Evolutionary conservation across 2,113 vertebrate species (phyloP), one percentile per base, ranked within the genome.

Genomic region (Vulpes lagopus): DNA sequence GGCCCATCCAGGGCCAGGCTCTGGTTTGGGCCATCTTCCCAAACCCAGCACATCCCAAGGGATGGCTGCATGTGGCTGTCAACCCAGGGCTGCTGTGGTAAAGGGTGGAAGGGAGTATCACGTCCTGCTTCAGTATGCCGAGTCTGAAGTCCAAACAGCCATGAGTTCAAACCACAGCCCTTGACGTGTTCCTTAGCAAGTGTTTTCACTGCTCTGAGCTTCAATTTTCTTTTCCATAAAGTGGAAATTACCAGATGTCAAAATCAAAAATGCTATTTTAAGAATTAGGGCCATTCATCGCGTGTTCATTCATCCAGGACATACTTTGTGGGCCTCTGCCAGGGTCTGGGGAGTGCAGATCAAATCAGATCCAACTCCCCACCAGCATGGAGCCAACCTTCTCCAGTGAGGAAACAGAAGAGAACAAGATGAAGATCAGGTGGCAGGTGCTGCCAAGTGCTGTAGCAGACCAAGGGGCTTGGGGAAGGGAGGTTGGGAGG

Each of bases 211-310:
- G 22, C 65, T 49, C 11, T 32, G 22, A 69, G 38, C 85, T 80
- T 95, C n/a, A 4, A 22, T 87, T 84, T 90, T 67, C 80, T 94
- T 82, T 64, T 65, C 81, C 88, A 35, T 83, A n/a, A 69, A 32
- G 22, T 60, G 38, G 49, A 35, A 32, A 78, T 65, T 43, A 12
- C 9, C 10, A 19, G 22, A 8, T 23, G 14, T 4, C 57, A 57
- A 27, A 76, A 25, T 30, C 8, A 35, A 51, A 83, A 65, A 14
- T 53, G 69, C 57, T 55, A 5, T 82, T 74, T 73, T 84, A 57
- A 69, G 65, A 25, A 53, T 38, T 55, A 8, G 15, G 53, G 35
- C 30, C 8, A 30, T 85, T 49, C 25, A 19, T 89, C 7, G 8
- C 32, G 59, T 20, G 2, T 55, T 71, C 32, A 8, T n/a, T 60